Evolutionary conservation across 2,797 vertebrate genomes (phyloP).

Genomic region (Sylvia borin): DNA sequence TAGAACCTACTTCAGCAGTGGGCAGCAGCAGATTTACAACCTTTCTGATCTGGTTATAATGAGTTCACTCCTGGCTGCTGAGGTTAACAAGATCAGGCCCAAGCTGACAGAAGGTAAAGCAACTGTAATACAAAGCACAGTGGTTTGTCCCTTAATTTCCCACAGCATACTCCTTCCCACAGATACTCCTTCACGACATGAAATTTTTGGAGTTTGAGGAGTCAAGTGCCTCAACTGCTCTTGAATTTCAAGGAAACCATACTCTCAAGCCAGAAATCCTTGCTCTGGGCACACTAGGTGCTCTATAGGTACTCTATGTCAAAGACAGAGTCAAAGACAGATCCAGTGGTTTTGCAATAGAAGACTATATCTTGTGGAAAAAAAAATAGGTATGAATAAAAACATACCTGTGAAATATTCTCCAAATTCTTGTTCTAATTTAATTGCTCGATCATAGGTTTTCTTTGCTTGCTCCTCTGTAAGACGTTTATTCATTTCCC

Average conservation of each 20-base stretch:
- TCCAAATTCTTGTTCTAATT: slow-evolving; percentile 98
- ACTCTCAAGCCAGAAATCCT: not conserved
- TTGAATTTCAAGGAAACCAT: not conserved
- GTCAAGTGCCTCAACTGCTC: not conserved
- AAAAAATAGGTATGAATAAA: not conserved
- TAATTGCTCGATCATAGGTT: slow-evolving; percentile 92
- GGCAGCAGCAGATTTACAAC: not conserved
- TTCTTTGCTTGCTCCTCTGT: slow-evolving; percentile 97
- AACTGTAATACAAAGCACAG: not conserved
- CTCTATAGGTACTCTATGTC: not conserved
- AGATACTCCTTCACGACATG: not conserved
- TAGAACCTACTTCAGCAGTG: not conserved
- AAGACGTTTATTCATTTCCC: slow-evolving; percentile 97
- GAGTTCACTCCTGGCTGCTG: not conserved
- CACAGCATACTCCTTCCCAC: too few species aligned
- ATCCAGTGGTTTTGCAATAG: not conserved
- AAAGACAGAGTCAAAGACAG: not conserved
- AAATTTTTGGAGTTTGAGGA: not conserved
- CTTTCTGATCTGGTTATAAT: not conserved
- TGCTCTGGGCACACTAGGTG: not conserved
- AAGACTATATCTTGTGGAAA: not conserved
- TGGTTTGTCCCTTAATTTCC: not conserved
- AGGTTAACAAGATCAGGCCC: not conserved
- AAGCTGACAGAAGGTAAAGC: not conserved
- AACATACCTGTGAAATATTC: slow-evolving; percentile 96